These are phyloP conservation scores for Neomonachus schauinslandi DNA, from an alignment of 2,113 vertebrate genomes.

Conservation along the genomic window DNA sequence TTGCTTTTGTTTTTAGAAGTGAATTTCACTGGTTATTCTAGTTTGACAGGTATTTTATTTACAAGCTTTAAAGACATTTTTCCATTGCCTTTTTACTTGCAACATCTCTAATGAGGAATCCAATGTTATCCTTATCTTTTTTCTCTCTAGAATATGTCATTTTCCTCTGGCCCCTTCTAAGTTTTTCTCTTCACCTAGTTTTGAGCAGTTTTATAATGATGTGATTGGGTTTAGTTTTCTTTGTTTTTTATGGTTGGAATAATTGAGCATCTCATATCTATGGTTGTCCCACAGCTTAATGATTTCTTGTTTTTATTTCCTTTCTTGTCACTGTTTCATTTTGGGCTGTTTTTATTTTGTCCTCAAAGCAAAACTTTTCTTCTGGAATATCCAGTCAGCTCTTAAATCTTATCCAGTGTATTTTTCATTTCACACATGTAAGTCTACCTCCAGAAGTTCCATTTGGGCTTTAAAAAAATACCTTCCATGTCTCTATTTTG, in stretches of 20 bases:
- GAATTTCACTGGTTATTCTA: not conserved
- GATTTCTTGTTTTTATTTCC: not conserved
- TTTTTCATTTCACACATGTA: not conserved
- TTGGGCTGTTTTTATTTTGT: not conserved
- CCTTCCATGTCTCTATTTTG: not conserved
- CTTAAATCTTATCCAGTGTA: not conserved
- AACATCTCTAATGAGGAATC: not conserved
- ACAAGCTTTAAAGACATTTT: not conserved
- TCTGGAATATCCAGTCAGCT: not conserved
- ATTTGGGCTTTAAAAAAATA: not conserved
- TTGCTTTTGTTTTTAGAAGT: slow-evolving; percentile 16
- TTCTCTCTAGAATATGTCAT: not conserved
- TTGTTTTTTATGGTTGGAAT: not conserved
- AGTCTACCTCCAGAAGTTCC: not conserved
- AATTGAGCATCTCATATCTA: not conserved
- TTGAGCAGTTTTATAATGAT: not conserved
- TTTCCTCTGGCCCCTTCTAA: slow-evolving; percentile 8
- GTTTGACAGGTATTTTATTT: not conserved
- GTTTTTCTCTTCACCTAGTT: not conserved
- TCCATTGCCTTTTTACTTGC: not conserved
- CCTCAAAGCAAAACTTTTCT: not conserved
- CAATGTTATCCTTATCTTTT: not conserved
- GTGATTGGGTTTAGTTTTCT: not conserved
- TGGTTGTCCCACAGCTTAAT: not conserved
- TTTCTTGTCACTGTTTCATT: not conserved